A percentile compares a stretch with the other conserved stretches of the same genome.
These are phyloP conservation scores for Polyergus mexicanus DNA, from an alignment of 1,140 invertebrate species.

Conservation along the genomic window DNA sequence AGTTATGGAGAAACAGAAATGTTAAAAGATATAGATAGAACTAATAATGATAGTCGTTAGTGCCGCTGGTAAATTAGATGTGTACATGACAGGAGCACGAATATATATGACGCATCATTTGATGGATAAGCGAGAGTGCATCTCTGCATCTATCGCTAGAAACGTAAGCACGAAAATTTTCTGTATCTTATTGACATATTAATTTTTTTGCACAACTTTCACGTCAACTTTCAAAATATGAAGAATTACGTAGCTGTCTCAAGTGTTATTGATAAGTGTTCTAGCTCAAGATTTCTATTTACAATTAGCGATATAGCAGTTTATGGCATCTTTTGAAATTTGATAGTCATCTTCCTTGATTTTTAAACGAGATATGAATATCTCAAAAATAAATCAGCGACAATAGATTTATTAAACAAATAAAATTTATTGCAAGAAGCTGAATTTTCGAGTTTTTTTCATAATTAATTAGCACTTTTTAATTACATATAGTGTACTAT, in stretches of 20 bases:
- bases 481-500: background rate
- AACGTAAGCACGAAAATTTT: constrained; percentile 11
- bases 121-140: constrained; percentile 59
- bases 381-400: background rate
- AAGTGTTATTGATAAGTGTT: background rate
- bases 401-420: background rate
- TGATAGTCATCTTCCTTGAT: background rate
- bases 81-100: background rate
- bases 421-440: background rate
- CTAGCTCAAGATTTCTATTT: background rate
- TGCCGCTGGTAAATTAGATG: constrained; percentile 28
- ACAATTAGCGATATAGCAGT: background rate
- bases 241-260: background rate
- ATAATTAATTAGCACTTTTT: background rate
- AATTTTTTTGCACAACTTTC: background rate
- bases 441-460: constrained; percentile 1
- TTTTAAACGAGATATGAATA: background rate
- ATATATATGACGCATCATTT: constrained; percentile 6
- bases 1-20: background rate
- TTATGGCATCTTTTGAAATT: background rate
- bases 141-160: constrained; percentile 21
- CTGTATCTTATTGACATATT: constrained; percentile 11
- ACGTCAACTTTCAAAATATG: constrained; percentile 22
- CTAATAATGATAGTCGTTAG: constrained; percentile 11
- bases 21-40: background rate